Percentiles rank a stretch among this genome's conserved stretches.
phyloP scores from a whole-genome alignment of 2,797 vertebrate genomes.

The Anniella stebbinsi region DNA sequence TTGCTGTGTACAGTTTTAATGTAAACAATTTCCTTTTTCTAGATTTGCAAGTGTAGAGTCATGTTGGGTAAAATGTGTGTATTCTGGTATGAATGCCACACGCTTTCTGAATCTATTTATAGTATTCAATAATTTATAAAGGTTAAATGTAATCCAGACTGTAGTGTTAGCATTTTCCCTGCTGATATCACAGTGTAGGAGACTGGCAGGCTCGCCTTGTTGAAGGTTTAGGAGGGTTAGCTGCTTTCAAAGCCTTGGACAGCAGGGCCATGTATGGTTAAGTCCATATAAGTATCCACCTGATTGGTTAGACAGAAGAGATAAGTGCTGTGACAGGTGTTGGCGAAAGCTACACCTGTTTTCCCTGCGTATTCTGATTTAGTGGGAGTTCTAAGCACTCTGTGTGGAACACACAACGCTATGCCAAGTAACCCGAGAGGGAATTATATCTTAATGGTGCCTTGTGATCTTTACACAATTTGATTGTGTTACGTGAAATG shows the following conservation, averaged over 20 bases:
- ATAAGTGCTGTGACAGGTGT: slow-evolving; percentile 57
- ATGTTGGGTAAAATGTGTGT: slow-evolving; percentile 18
- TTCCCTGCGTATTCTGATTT: slow-evolving; percentile 62
- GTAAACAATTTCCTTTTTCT: neutral
- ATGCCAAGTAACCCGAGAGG: slow-evolving; percentile 76
- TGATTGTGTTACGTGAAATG: neutral
- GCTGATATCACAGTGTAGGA: slow-evolving; percentile 72
- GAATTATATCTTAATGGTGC: slow-evolving; percentile 65
- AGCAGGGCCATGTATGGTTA: slow-evolving; percentile 77
- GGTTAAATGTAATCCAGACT: slow-evolving; percentile 71
- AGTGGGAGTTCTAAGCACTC: slow-evolving; percentile 63
- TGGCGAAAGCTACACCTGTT: slow-evolving; percentile 69
- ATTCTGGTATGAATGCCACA: slow-evolving; percentile 20
- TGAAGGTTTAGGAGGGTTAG: slow-evolving; percentile 64
- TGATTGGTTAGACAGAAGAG: slow-evolving; percentile 58
- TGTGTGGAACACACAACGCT: slow-evolving; percentile 32
- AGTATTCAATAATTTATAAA: slow-evolving; percentile 49
- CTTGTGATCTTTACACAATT: slow-evolving; percentile 68
- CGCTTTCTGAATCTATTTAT: slow-evolving; percentile 56
- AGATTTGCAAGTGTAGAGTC: neutral
- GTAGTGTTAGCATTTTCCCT: slow-evolving; percentile 73
- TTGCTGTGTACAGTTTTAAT: neutral
- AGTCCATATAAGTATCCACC: slow-evolving; percentile 58
- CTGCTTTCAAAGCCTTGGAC: slow-evolving; percentile 64
- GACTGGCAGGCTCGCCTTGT: slow-evolving; percentile 70